Percentiles rank a stretch among this genome's conserved stretches.
phyloP scores from a whole-genome alignment of 2,797 vertebrate genomes.

The Amblyraja radiata region DNA sequence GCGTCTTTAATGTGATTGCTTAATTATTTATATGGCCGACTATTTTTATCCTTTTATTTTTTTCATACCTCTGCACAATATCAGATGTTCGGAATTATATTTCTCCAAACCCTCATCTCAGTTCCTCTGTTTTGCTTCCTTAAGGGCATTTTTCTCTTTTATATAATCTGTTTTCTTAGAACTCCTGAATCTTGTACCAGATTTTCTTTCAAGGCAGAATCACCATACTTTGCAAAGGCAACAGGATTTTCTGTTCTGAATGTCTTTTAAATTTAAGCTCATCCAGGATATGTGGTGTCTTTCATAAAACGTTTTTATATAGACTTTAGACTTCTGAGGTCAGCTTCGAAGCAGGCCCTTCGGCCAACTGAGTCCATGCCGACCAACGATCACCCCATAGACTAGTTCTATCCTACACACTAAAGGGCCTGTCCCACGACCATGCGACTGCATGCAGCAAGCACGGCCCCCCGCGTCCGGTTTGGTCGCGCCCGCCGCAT shows the following conservation, averaged over 20 bases:
- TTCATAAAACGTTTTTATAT: neutral
- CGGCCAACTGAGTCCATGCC: too few relatives aligned
- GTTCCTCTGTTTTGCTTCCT: slow-evolving; percentile 2
- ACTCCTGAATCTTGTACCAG: neutral
- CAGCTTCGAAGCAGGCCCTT: too few relatives aligned
- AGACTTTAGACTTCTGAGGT: too few relatives aligned
- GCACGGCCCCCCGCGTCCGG: too few relatives aligned
- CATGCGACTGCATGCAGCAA: too few relatives aligned
- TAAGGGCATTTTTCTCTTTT: neutral
- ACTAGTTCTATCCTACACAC: too few relatives aligned
- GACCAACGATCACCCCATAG: too few relatives aligned
- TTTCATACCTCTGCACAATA: neutral
- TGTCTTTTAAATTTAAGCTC: neutral
- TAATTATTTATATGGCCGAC: slow-evolving; percentile 18
- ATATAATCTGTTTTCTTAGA: neutral
- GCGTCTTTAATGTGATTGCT: slow-evolving; percentile 28
- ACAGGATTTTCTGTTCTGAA: neutral
- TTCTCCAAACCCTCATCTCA: slow-evolving; percentile 4
- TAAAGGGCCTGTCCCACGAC: too few relatives aligned
- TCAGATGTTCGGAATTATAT: slow-evolving; percentile 13
- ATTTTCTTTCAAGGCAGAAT: neutral
- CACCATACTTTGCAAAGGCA: neutral
- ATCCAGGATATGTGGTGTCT: too few relatives aligned
- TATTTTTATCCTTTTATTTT: slow-evolving; percentile 25
- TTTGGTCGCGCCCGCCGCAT: too few relatives aligned